Evolutionary conservation across 1,140 invertebrate species (phyloP).

Genomic region (Drosophila orosa): DNA sequence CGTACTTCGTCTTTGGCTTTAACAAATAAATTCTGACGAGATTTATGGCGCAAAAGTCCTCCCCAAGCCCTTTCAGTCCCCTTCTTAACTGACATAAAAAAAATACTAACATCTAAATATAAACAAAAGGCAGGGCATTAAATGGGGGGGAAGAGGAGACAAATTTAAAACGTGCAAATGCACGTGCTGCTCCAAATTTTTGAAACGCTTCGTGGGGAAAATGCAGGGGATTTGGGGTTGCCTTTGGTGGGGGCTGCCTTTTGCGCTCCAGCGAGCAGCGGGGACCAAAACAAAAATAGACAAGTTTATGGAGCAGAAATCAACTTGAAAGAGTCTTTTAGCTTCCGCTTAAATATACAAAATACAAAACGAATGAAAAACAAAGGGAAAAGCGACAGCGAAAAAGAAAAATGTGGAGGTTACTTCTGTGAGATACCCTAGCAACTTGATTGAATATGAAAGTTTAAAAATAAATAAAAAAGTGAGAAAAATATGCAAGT

Average conservation of each 20-base stretch:
- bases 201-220: conserved; percentile 29
- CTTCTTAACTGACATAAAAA: conserved; percentile 68
- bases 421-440: conserved; percentile 18
- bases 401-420: background rate
- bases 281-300: conserved; percentile 69
- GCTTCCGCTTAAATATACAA: conserved; percentile 72
- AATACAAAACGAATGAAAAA: conserved; percentile 52
- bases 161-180: conserved; percentile 76
- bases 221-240: conserved; percentile 17
- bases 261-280: conserved; percentile 65
- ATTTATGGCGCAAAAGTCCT: conserved; percentile 64
- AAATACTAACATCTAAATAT: conserved; percentile 79
- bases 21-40: conserved; percentile 74
- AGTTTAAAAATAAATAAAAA: background rate
- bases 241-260: conserved; percentile 42
- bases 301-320: conserved; percentile 82
- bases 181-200: conserved; percentile 79
- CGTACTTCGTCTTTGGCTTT: conserved; percentile 61
- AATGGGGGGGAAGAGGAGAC: conserved; percentile 30
- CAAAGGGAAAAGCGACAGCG: conserved; percentile 16
- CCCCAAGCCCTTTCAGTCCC: conserved; percentile 27
- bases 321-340: conserved; percentile 81
- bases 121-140: conserved; percentile 61
- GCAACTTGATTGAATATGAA: background rate
- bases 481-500: background rate